Evolutionary conservation across 2,113 vertebrate species (phyloP), one percentile per base, ranked within the genome.

Genomic region (Stigmatopora nigra): DNA sequence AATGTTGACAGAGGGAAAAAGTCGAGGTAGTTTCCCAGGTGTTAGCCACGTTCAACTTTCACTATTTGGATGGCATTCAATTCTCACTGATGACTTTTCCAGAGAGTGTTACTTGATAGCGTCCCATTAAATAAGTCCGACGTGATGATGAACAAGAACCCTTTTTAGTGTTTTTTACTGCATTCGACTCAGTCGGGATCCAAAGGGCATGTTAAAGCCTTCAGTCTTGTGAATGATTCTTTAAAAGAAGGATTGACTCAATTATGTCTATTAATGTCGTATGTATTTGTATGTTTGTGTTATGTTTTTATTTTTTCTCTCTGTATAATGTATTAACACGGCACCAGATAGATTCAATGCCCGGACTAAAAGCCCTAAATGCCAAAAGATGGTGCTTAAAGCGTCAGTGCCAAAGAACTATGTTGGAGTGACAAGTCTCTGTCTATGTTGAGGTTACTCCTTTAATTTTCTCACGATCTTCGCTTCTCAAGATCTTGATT

Each of bases 101-200:
- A 87, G 83, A 75, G 70, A 75, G 80, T 79, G 86, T 87, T 83
- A 88, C 80, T 59, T 78, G 85, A 86, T 69, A 86, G 85, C 82
- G 46, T 70, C 80, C 79, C 82, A 87, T 87, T 84, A 85, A 87
- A 87, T 80, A 75, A 82, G 79, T 82, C 81, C 81, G 64, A 69
- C 66, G 14, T 61, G 45, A 78, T 87, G 81, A 89, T 87, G 87
- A 84, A 85, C 76, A 76, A 60, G 82, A 41, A 71, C 35, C 63
- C 78, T 84, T 79, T 75, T 80, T 79, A 15, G 22, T 31, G 22
- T 77, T 79, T 87, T 78, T 64, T 75, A 78, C 68, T 64, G 78
- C 69, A 73, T 75, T 82, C 78, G 58, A 3, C 51, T 20, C 3
- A 5, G 64, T 68, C 16, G n/a, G 45, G 70, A 67, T 48, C 69